Percentiles rank a stretch among this genome's conserved stretches.
These are phyloP conservation scores for Ardeotis arabs DNA, from an alignment of 2,113 vertebrate species.

Conservation along the genomic window DNA sequence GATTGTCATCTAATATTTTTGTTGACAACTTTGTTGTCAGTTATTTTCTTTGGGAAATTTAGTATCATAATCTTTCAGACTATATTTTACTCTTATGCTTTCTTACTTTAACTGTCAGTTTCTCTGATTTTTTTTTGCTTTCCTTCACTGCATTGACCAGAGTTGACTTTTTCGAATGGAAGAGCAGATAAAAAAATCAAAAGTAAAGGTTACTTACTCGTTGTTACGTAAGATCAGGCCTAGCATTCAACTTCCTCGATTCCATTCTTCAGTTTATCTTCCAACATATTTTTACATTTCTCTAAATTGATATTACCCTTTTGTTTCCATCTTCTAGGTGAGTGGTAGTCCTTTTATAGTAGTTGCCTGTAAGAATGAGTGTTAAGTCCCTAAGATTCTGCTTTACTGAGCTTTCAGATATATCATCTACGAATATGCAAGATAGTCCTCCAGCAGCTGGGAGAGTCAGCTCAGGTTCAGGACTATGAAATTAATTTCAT, in stretches of 20 bases:
- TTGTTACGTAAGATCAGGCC: not conserved
- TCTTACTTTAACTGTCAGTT: not conserved
- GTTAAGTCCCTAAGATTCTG: not conserved
- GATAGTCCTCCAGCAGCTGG: not conserved
- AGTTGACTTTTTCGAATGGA: not conserved
- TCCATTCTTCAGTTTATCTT: not conserved
- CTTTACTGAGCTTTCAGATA: not conserved
- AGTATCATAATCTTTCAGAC: not conserved
- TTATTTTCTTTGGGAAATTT: not conserved
- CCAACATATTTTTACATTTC: not conserved
- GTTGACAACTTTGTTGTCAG: not conserved
- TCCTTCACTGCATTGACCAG: not conserved
- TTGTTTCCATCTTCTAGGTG: not conserved
- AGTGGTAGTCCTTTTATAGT: not conserved
- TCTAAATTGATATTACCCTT: not conserved
- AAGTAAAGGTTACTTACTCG: rapidly evolving
- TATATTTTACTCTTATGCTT: not conserved
- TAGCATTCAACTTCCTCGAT: not conserved
- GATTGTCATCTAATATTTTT: not conserved
- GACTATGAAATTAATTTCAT: not conserved
- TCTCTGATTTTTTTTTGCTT: not conserved
- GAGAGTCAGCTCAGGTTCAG: not conserved
- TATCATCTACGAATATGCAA: not conserved
- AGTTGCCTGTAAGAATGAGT: not conserved
- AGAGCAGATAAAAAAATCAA: not conserved